Evolutionary conservation across 2,797 vertebrate species (phyloP).

Genomic region (Coreius guichenoti): DNA sequence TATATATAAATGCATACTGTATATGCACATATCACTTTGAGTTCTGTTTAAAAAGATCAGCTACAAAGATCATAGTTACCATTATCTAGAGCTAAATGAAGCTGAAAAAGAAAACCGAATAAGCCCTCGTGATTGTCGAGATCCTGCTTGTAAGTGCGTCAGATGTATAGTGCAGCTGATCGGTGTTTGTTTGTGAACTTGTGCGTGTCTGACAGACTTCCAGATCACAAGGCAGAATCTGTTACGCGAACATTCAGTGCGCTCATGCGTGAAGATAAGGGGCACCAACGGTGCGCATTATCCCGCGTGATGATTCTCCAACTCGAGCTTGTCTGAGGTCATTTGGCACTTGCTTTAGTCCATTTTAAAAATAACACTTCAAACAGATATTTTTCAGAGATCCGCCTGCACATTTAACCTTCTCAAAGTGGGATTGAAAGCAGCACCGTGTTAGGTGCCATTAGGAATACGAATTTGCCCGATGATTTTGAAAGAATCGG

Average conservation of each 20-base stretch:
- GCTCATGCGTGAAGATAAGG: constrained; percentile 2
- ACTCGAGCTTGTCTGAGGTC: constrained; percentile 28
- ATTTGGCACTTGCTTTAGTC: constrained; percentile 29
- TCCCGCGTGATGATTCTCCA: neutral
- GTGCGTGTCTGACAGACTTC: neutral
- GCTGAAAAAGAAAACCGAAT: neutral
- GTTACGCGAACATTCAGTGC: neutral
- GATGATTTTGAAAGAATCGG: constrained; percentile 32
- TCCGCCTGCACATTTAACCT: constrained; percentile 31
- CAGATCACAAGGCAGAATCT: constrained; percentile 24
- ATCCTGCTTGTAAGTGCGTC: neutral
- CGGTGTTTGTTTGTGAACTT: constrained; percentile 17
- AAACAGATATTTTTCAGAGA: constrained; percentile 30
- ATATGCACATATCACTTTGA: neutral
- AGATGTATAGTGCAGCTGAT: neutral
- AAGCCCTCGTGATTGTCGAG: neutral
- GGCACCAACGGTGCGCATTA: neutral
- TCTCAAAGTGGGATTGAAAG: constrained; percentile 7
- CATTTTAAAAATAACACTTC: constrained; percentile 14
- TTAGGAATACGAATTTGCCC: neutral
- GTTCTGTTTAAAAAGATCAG: neutral
- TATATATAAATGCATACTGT: neutral
- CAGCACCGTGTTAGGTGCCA: neutral
- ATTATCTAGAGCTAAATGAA: constrained; percentile 22
- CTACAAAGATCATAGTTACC: neutral